Evolutionary conservation across 2,113 vertebrate genomes (phyloP), one percentile per base, ranked within the genome.

Genomic region (Merops nubicus): DNA sequence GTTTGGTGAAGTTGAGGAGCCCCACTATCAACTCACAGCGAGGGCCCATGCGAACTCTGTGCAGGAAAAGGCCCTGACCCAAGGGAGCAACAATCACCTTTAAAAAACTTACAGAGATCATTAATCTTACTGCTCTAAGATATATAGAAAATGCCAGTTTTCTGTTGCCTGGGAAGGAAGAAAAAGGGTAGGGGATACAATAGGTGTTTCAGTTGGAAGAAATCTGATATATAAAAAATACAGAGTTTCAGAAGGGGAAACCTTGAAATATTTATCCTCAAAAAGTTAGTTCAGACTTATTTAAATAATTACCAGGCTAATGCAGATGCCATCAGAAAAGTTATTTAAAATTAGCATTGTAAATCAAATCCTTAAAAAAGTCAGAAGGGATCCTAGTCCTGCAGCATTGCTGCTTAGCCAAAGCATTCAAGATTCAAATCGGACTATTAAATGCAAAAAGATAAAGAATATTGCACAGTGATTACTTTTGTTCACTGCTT

Each of bases 21-120:
- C 47, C n/a, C 2, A 0, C 21, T 16, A 10, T 34, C 26, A 4
- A n/a, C 34, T 34, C 1, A 0, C 4, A 5, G 29, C 10, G 29
- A 88, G 47, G 20, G 14, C 26, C 29, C n/a, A 19, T 17, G 56
- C 0, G 6, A 74, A 45, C 34, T 17, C 25, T 28, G 70, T 9
- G 38, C 69, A 50, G 22, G 33, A 65, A 62, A 62, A 67, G 22
- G 20, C 21, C 11, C 14, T 53, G 45, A 65, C 20, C 11, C 40
- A 56, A 74, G 31, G 31, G 29, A 70, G 31, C 8, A 43, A 57
- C 11, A 38, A 38, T 6, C 53, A 51, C 16, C 53, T 12, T 6
- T 53, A 31, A 65, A 77, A 90, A 69, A 51, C 21, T 36, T 62
- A 13, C 11, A 14, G 40, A 72, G 47, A 16, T 51, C 19, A 54